These are phyloP conservation scores for Temnothorax longispinosus DNA, from an alignment of 1,140 invertebrate species.

Conservation along the genomic window DNA sequence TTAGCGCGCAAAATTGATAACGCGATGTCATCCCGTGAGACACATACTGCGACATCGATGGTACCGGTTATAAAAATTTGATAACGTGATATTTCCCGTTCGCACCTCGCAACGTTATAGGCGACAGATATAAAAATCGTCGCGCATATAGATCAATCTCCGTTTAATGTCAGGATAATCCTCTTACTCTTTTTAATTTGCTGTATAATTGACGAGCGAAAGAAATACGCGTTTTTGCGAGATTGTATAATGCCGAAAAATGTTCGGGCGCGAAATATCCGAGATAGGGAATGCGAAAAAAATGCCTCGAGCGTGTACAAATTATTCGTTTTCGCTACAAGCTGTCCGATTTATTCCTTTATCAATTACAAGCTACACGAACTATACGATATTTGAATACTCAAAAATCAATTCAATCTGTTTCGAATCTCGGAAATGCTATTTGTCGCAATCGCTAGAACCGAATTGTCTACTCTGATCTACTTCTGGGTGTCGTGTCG, in stretches of 20 bases:
- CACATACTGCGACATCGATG: constrained; percentile 3
- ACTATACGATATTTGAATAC: background rate
- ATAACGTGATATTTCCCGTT: constrained; percentile 29
- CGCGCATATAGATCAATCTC: constrained; percentile 16
- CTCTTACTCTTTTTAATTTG: constrained; percentile 12
- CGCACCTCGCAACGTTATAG: background rate
- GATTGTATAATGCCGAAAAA: background rate
- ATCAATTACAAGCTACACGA: too few relatives aligned
- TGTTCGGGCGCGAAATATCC: background rate
- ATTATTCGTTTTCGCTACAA: background rate
- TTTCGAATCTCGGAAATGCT: background rate
- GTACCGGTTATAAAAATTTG: constrained; percentile 37
- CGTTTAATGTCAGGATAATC: constrained; percentile 14
- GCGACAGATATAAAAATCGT: constrained; percentile 3
- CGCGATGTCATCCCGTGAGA: background rate
- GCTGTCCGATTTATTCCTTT: too few relatives aligned
- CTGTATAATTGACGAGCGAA: constrained; percentile 6
- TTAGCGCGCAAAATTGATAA: constrained; percentile 44
- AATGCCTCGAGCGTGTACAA: background rate
- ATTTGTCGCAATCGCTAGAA: background rate
- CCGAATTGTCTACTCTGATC: background rate
- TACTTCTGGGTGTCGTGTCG: background rate
- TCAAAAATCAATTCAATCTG: background rate
- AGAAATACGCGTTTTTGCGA: background rate
- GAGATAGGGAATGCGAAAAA: background rate